Conservation (phyloP, 2,113 vertebrate species). For the Onychostruthus taczanowskii region DNA sequence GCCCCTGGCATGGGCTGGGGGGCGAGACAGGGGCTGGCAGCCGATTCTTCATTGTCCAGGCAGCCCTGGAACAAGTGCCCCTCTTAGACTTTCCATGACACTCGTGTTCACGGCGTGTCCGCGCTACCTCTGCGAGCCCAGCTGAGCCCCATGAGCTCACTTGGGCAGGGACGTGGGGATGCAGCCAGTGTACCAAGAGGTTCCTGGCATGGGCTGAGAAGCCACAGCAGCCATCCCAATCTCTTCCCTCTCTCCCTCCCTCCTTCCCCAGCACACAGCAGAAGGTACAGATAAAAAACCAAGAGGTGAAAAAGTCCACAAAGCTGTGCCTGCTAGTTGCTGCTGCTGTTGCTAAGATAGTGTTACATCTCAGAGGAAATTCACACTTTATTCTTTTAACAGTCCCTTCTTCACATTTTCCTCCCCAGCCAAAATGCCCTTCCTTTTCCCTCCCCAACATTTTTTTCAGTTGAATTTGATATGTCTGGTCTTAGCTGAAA, state of each 20-base stretch:
- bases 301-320: neutral
- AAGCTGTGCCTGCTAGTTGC: neutral
- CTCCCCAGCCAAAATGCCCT: neutral
- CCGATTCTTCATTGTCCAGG: slow-evolving; percentile 25
- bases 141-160: slow-evolving; percentile 58
- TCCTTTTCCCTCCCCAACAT: neutral
- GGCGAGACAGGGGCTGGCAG: neutral
- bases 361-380: neutral
- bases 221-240: neutral
- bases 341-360: neutral
- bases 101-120: neutral
- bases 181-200: slow-evolving; percentile 43
- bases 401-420: neutral
- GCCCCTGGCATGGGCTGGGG: slow-evolving; percentile 28
- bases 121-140: neutral
- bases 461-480: slow-evolving; percentile 24
- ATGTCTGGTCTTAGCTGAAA: neutral
- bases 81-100: slow-evolving; percentile 30
- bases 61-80: neutral
- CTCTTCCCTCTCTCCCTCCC: neutral
- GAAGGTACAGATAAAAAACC: neutral
- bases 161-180: neutral
- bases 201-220: slow-evolving; percentile 36
- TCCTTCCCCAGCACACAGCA: neutral
- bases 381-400: neutral